Base-by-base conservation (phyloP, 2,888 invertebrate genomes). In the Plutella xylostella region DNA sequence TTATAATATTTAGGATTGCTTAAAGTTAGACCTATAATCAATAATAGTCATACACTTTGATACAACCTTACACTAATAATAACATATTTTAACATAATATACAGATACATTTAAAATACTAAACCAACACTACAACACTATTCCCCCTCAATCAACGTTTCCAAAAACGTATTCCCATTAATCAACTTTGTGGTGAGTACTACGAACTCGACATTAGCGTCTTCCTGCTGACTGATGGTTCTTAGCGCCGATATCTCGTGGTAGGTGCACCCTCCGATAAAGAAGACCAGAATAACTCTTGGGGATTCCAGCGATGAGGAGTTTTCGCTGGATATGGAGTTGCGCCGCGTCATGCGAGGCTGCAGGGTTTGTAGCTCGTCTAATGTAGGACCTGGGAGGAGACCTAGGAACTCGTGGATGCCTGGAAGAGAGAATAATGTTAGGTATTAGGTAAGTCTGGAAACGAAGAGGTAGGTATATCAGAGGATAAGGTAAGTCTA, bases 221-320 rank as follows among this genome's bases (percentile, higher is more conserved):
- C 92, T 62, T 92, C 92, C 63, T 91, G 90, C 53, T 90, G 90
- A 11, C 91, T 89, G 17, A 92, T 78, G 57, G 89, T 91, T 48
- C 92, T 83, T 9, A 93, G 63, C 0, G 92, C 92, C 0, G 92
- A 91, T 58, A 93, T 91, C 77, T 99, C 99, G 1, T 97, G 95
- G 77, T 92, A 96, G 0, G 98, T 99, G 65, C 97, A 95, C 0
- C 99, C 99, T 4, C 99, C 99, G 14, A 99, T 90, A 67, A 98
- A 97, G 72, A 97, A 96, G 1, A 99, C 95, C 1, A 98, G 80
- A 7, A 97, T 90, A 2, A 96, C 91, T 53, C 86, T 85, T 0
- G 90, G 87, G 31, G 86, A 85, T 54, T 91, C 88, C 35, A 75
- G 61, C 1, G 76, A 61, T 0, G 72, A 75, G 2, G 89, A 88